phyloP scores from a whole-genome alignment of 2,888 invertebrate genomes.

The Drosophila leonis region DNA sequence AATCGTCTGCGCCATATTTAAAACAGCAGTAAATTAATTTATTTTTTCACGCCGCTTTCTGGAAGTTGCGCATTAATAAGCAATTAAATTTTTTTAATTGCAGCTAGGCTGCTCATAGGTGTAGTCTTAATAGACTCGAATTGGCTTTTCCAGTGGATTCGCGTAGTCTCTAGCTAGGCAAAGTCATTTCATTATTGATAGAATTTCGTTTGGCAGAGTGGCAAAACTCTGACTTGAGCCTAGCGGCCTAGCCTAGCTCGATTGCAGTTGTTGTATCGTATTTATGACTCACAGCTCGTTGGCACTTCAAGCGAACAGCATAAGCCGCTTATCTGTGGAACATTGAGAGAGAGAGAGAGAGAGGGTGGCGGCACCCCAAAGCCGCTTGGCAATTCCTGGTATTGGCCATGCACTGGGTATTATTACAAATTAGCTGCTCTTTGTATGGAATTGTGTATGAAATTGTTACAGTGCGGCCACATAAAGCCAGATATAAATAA shows the following conservation, averaged over 20 bases:
- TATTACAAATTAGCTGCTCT: constrained; percentile 43
- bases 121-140: not conserved
- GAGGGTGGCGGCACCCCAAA: constrained; percentile 5
- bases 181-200: constrained; percentile 11
- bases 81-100: constrained; percentile 76
- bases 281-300: constrained; percentile 41
- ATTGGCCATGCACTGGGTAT: constrained; percentile 20
- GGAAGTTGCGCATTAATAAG: constrained; percentile 76
- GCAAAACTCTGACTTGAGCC: not conserved
- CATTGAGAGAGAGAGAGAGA: not conserved
- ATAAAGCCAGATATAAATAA: constrained; percentile 17
- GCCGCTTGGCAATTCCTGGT: constrained; percentile 38
- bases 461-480: constrained; percentile 9
- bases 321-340: constrained; percentile 52
- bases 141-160: not conserved
- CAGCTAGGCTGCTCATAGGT: constrained; percentile 16
- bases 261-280: constrained; percentile 18
- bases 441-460: constrained; percentile 16
- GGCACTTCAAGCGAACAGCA: constrained; percentile 44
- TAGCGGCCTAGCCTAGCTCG: not conserved
- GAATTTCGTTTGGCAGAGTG: constrained; percentile 2
- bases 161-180: not conserved
- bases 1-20: constrained; percentile 76
- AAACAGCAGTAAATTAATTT: constrained; percentile 77
- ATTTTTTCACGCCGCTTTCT: constrained; percentile 61